phyloP scores from a whole-genome alignment of 2,797 vertebrate genomes.

The Rhynchonycteris naso region DNA sequence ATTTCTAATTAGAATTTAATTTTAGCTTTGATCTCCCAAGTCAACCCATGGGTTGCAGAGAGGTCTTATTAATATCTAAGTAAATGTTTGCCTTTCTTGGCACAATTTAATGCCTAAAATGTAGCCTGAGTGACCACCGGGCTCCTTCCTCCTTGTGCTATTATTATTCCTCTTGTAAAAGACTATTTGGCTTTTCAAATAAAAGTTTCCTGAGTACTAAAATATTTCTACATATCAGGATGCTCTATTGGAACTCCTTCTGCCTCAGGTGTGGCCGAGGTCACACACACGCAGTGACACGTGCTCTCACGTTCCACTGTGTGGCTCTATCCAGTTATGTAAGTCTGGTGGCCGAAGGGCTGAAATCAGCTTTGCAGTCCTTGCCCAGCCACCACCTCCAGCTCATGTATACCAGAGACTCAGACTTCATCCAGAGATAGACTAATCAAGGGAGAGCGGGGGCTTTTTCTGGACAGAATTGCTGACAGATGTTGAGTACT shows the following conservation, averaged over 20 bases:
- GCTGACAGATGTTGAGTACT: not conserved
- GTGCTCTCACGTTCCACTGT: not conserved
- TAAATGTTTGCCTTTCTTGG: slow-evolving; percentile 36
- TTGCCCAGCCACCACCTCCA: not conserved
- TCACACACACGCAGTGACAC: not conserved
- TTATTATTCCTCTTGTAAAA: not conserved
- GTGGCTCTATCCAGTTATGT: not conserved
- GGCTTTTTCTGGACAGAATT: not conserved
- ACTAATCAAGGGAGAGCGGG: not conserved
- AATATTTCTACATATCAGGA: not conserved
- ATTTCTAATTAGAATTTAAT: slow-evolving; percentile 46
- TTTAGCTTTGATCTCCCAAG: slow-evolving; percentile 10
- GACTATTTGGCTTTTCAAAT: not conserved
- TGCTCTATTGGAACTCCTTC: not conserved
- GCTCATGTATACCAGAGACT: not conserved
- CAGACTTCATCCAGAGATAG: not conserved
- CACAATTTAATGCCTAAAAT: not conserved
- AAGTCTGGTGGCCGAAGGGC: not conserved
- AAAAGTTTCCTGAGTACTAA: not conserved
- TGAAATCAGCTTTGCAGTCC: not conserved
- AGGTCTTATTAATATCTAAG: slow-evolving; percentile 21
- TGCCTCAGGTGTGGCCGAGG: not conserved
- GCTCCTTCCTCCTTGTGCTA: not conserved
- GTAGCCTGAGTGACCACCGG: not conserved
- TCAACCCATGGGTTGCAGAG: not conserved